Evolutionary conservation across 2,797 vertebrate genomes (phyloP).

Genomic region (Setipinna tenuifilis): DNA sequence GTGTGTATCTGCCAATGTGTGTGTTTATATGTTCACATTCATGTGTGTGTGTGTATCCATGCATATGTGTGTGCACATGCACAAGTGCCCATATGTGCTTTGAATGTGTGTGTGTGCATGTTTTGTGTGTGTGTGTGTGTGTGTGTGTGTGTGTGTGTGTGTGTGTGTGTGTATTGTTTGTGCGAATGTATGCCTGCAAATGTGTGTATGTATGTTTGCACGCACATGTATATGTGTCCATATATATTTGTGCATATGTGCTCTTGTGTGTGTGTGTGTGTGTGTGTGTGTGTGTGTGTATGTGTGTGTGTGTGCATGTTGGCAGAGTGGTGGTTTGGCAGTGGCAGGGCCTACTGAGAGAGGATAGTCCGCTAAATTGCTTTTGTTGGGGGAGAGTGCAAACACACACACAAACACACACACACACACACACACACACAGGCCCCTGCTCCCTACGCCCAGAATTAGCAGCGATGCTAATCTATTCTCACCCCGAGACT

Average conservation of each 20-base stretch:
- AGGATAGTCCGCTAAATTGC: constrained; percentile 48
- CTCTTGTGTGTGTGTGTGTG: background rate
- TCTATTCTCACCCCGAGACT: constrained; percentile 38
- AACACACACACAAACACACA: too few species aligned
- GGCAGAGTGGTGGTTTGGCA: constrained; percentile 13
- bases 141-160: background rate
- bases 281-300: background rate
- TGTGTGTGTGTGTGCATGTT: background rate
- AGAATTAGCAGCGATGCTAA: constrained; percentile 40
- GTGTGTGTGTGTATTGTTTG: background rate
- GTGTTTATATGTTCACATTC: background rate
- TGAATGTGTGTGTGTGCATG: too few species aligned
- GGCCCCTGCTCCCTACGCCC: constrained; percentile 23
- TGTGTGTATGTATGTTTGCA: background rate
- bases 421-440: too few species aligned
- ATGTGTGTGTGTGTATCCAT: background rate
- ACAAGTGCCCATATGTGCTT: background rate
- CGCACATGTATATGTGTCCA: too few species aligned
- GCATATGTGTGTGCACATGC: background rate
- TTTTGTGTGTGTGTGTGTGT: background rate
- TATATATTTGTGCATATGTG: background rate
- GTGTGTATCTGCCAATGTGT: background rate
- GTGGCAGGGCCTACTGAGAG: constrained; percentile 46
- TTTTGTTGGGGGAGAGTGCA: constrained; percentile 36
- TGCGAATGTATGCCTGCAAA: background rate